Evolutionary conservation across 1,140 invertebrate genomes (phyloP).

Genomic region (Lasioglossum albipes): DNA sequence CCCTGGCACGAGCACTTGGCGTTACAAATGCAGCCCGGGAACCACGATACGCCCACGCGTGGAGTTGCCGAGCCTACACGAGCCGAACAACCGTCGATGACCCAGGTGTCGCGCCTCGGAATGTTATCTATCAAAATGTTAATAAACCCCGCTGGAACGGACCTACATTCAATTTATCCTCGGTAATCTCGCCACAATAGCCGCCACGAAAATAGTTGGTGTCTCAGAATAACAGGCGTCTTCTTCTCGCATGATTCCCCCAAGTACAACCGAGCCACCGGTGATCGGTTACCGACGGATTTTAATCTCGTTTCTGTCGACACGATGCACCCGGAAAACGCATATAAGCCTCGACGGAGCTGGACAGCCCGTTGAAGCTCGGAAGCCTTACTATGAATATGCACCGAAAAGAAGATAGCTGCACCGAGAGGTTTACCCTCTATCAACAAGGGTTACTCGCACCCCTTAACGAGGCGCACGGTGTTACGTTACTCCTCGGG

Average conservation of each 20-base stretch:
- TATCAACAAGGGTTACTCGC: conserved; percentile 36
- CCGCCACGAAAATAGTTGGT: too few species aligned
- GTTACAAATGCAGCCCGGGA: conserved; percentile 57
- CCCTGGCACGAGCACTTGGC: conserved; percentile 30
- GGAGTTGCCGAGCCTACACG: conserved; percentile 48
- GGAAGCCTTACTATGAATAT: conserved; percentile 45
- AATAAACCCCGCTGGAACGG: not conserved
- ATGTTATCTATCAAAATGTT: conserved; percentile 32
- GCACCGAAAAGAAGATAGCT: not conserved
- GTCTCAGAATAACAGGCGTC: too few species aligned
- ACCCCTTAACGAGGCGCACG: conserved; percentile 27
- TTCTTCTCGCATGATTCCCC: too few species aligned
- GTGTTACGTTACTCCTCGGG: conserved; percentile 32
- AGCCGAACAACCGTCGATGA: conserved; percentile 37
- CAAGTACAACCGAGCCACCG: too few species aligned
- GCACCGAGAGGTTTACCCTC: conserved; percentile 23
- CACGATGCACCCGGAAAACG: not conserved
- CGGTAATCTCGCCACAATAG: too few species aligned
- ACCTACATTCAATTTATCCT: too few species aligned
- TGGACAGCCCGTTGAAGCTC: not conserved
- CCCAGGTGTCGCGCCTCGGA: conserved; percentile 42
- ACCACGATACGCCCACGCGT: conserved; percentile 61
- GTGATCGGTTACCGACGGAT: too few species aligned
- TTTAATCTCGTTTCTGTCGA: not conserved
- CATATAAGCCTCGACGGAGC: not conserved